Evolutionary conservation across 2,888 invertebrate genomes (phyloP), one percentile per base, ranked within the genome.

Genomic region (Cremastinae sp.): DNA sequence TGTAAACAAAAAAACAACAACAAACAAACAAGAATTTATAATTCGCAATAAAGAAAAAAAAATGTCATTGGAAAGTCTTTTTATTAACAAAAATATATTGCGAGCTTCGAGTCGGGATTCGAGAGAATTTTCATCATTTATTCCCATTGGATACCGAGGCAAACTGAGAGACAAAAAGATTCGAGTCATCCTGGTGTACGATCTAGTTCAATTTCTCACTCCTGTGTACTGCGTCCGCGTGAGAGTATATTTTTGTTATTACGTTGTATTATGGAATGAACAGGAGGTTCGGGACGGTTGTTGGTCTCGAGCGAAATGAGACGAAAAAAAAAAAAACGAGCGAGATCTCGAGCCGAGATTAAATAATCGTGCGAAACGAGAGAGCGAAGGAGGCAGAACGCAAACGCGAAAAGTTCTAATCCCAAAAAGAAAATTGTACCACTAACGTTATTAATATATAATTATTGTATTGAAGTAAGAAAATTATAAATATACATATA

Each of bases 201-300:
- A 72, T 64, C 73, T 74, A 75, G 66, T 78, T 79, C 71, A 71
- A 74, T 78, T 79, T 64, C 34, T 58, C 28, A 78, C 70, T 78
- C 73, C 58, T 64, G 78, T 68, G 68, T 79, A 78, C 64, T 41
- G 58, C 64, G 69, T 62, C 49, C 68, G 56, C 69, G 78, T 70
- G 62, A 78, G 73, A 79, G 64, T 75, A 70, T 79, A 76, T 78
- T 73, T 78, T 75, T 71, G 51, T 75, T 71, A 71, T 75, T 75
- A 71, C 56, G 71, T 75, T 78, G 62, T 75, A 75, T 68, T 66
- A 77, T 77, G 12, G 16, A 61, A 38, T 22, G 54, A 61, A 49
- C n/a, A 43, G 43, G 64, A 38, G 56, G 16, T 64, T 75, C 41
- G 75, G 56, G 68, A 51, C 64, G 58, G 51, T 28, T 28, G 2